Conservation (phyloP, 2,888 invertebrate genomes). For the Orchestes rusci region DNA sequence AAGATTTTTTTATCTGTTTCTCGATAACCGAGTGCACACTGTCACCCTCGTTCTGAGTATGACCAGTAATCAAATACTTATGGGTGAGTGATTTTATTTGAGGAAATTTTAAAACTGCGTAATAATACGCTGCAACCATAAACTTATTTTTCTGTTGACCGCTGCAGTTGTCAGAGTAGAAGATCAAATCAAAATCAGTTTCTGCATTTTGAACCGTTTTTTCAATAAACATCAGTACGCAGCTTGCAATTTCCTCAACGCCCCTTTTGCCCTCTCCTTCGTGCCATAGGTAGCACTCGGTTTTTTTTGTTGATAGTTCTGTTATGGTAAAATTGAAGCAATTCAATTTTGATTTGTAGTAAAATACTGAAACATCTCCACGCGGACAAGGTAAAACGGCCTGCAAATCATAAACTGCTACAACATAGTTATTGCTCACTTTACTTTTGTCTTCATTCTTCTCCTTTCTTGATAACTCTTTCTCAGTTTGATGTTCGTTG, state of each 20-base stretch:
- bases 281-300: slow-evolving; percentile 14
- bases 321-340: slow-evolving; percentile 27
- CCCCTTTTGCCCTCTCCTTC: slow-evolving; percentile 8
- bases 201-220: not conserved
- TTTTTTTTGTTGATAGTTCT: slow-evolving; percentile 23
- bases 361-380: slow-evolving; percentile 15
- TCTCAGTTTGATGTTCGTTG: not conserved
- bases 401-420: slow-evolving; percentile 20
- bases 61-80: slow-evolving; percentile 8
- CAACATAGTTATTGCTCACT: no score
- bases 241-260: slow-evolving; percentile 10
- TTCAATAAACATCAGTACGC: slow-evolving; percentile 8
- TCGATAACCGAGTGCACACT: slow-evolving; percentile 23
- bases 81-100: slow-evolving; percentile 8
- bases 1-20: slow-evolving; percentile 18
- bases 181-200: slow-evolving; percentile 7
- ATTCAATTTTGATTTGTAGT: slow-evolving; percentile 19
- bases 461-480: not conserved
- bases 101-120: slow-evolving; percentile 8
- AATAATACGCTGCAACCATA: slow-evolving; percentile 20
- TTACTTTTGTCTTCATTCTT: no score
- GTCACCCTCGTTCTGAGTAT: slow-evolving; percentile 10
- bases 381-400: slow-evolving; percentile 17
- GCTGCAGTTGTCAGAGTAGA: slow-evolving; percentile 15
- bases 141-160: slow-evolving; percentile 18